Evolutionary conservation across 2,113 vertebrate species (phyloP).

Genomic region (Cichladusa arquata): DNA sequence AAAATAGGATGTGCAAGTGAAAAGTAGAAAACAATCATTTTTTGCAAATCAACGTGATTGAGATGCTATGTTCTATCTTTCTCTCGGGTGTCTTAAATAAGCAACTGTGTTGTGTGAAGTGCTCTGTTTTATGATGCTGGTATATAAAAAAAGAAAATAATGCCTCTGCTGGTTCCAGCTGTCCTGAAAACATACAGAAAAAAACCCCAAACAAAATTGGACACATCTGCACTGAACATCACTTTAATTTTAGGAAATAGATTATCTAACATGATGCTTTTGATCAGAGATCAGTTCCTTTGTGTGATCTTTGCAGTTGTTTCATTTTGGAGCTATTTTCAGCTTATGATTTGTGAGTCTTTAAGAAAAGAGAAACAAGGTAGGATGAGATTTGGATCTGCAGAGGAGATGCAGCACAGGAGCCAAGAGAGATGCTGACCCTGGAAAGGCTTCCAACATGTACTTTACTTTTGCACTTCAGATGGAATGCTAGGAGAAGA

Average conservation of each 20-base stretch:
- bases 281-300: not conserved
- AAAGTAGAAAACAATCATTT: not conserved
- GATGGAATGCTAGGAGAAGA: not conserved
- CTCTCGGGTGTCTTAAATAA: not conserved
- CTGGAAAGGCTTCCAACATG: not conserved
- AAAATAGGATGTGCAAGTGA: not conserved
- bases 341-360: not conserved
- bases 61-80: not conserved
- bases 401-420: not conserved
- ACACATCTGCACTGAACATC: not conserved
- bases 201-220: not conserved
- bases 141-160: not conserved
- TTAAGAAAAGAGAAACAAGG: not conserved
- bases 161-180: not conserved
- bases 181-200: not conserved
- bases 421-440: not conserved
- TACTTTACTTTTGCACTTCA: not conserved
- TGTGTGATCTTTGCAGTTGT: not conserved
- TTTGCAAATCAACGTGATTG: not conserved
- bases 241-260: not conserved
- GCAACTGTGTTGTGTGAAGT: not conserved
- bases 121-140: not conserved
- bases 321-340: not conserved
- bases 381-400: not conserved
- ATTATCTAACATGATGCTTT: not conserved